Evolutionary conservation across 2,797 vertebrate genomes (phyloP), one percentile per base, ranked within the genome.

Genomic region (Morus bassanus): DNA sequence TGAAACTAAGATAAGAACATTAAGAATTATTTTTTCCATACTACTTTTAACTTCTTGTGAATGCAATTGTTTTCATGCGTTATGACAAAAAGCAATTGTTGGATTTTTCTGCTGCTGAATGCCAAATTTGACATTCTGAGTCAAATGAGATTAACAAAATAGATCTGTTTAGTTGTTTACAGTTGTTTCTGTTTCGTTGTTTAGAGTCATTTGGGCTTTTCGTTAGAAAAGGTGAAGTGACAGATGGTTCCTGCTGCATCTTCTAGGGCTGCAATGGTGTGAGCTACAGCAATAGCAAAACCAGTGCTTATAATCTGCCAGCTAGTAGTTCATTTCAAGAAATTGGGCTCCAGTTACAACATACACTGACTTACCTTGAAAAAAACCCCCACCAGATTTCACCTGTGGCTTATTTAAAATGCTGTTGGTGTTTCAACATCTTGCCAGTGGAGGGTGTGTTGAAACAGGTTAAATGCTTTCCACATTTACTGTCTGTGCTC

Each of bases 1-100:
- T 0, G 51, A 96, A 96, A 91, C 57, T 69, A 50, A 96, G 96
- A 97, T 96, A 96, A 95, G 82, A 82, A 63, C n/a, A 17, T 77
- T 57, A 68, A 97, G 84, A 93, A 91, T 87, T 0, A 70, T 3
- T 95, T 95, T 95, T 95, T 95, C 94, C 90, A 72, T n/a, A 37
- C 21, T 59, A 50, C 31, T 82, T 96, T 57, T 61, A 50, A 28
- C 17, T 92, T 93, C 54, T 69, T 80, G 60, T 39, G 37, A 93
- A 90, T 79, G 51, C 23, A 69, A 23, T 59, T 53, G 8, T 65
- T 92, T 88, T 93, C 84, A 72, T 33, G 17, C 1, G 1, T 77
- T 48, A 70, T 41, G 65, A 75, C 14, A 85, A 93, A 87, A 85
- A n/a, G 37, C 9, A 63, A 8, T 51, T 74, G 31, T 61, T 91